Evolutionary conservation across 2,888 invertebrate genomes (phyloP), one percentile per base, ranked within the genome.

Genomic region (Himalopsyche japonica): DNA sequence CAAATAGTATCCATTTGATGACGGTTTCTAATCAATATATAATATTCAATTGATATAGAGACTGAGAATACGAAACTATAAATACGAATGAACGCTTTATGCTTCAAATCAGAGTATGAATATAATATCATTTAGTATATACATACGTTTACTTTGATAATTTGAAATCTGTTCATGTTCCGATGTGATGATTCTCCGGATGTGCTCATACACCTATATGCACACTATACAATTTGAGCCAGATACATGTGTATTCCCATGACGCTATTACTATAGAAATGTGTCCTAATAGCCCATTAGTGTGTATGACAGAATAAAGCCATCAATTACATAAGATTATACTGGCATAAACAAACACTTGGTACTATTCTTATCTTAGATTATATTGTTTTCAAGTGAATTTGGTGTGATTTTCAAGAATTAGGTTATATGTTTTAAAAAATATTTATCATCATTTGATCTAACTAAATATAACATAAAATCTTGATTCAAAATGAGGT

Each of bases 291-390:
- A 76, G 27, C 78, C 49, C 78, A 82, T 82, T 82, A 78, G 82
- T 79, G 79, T 57, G 10, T 57, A 57, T 57, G 57, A 82, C 82
- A 57, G 43, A 79, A 82, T 79, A 27, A 49, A 18, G 30, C 79
- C 82, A 82, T 82, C 78, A 82, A 82, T 82, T 82, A 82, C 57
- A 57, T 12, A 34, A 49, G 79, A 82, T 82, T 79, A 82, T 79
- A 49, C 24, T 37, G 27, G 79, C 37, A 48, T 79, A 79, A 79
- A 79, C 48, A 49, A 24, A 24, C 37, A 57, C 57, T 57, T 20
- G 20, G 20, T 20, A 57, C 8, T 57, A 57, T 57, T 57, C 57
- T 57, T 57, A 57, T 57, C 20, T 20, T 57, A 6, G 8, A 20
- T 57, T 3, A 20, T 20, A 57, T 57, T 57, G 20, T 57, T 57